Percentiles rank a stretch among this genome's conserved stretches.
Conservation (phyloP, 2,797 vertebrate species). For the Eospalax fontanierii region DNA sequence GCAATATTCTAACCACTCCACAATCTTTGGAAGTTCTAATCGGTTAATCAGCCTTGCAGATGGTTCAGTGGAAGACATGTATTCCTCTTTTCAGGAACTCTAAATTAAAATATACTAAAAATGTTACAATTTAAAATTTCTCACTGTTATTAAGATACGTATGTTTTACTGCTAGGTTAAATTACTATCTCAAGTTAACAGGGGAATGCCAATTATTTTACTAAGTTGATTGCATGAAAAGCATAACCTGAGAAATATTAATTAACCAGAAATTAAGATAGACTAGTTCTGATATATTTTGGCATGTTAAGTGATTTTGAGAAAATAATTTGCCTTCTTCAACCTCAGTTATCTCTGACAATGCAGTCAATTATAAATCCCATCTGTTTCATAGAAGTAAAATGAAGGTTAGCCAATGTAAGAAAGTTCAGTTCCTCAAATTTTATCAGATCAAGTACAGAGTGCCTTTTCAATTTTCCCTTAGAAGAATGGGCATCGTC, state of each 20-base stretch:
- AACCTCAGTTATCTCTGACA: neutral
- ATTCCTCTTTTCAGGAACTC: neutral
- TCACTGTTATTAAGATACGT: neutral
- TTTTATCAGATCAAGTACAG: neutral
- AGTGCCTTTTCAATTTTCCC: slow-evolving; percentile 25
- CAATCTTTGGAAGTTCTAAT: neutral
- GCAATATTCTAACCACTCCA: neutral
- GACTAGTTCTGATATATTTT: neutral
- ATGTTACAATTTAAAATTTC: slow-evolving; percentile 32
- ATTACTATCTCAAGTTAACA: neutral
- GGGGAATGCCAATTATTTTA: slow-evolving; percentile 1
- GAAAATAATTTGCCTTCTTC: slow-evolving; percentile 39
- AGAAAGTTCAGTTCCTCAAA: slow-evolving; percentile 30
- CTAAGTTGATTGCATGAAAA: neutral
- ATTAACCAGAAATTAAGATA: slow-evolving; percentile 36
- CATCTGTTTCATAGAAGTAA: slow-evolving; percentile 10
- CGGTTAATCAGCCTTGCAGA: neutral
- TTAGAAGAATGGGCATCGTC: neutral
- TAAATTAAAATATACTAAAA: slow-evolving; percentile 2
- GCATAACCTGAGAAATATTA: neutral
- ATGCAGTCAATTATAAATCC: slow-evolving; percentile 26
- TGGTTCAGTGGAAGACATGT: neutral
- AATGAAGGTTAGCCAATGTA: neutral
- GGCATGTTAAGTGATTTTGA: slow-evolving; percentile 33
- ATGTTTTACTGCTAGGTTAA: slow-evolving; percentile 7